These are phyloP conservation scores for Cossypha niveicapilla DNA, from an alignment of 2,797 vertebrate genomes.

Conservation along the genomic window DNA sequence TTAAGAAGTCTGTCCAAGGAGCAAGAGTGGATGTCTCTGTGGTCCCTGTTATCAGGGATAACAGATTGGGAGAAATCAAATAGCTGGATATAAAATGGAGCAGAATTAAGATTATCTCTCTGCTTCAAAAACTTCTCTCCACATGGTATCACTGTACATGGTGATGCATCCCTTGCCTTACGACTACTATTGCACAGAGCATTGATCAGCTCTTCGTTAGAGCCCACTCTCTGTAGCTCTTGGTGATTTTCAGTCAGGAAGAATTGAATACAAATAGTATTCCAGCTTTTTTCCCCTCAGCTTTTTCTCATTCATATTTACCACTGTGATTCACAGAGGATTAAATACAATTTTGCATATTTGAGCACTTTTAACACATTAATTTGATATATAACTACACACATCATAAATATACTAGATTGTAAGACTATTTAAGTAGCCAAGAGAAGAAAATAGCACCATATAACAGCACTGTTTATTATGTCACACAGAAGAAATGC, in stretches of 20 bases:
- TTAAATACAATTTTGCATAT: not conserved
- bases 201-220: not conserved
- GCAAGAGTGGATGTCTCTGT: not conserved
- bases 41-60: not conserved
- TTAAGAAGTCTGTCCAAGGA: not conserved
- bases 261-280: not conserved
- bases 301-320: not conserved
- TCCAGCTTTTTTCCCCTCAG: not conserved
- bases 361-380: not conserved
- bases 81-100: not conserved
- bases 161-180: not conserved
- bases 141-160: fast-evolving
- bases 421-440: not conserved
- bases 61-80: not conserved
- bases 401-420: not conserved
- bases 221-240: not conserved
- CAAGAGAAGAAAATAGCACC: not conserved
- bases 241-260: not conserved
- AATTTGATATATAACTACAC: not conserved
- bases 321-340: not conserved
- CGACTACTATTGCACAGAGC: fast-evolving
- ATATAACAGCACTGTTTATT: not conserved
- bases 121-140: not conserved
- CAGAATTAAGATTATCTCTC: not conserved
- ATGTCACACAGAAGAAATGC: not conserved